phyloP scores from a whole-genome alignment of 2,113 vertebrate genomes.

The Pangasianodon hypophthalmus region DNA sequence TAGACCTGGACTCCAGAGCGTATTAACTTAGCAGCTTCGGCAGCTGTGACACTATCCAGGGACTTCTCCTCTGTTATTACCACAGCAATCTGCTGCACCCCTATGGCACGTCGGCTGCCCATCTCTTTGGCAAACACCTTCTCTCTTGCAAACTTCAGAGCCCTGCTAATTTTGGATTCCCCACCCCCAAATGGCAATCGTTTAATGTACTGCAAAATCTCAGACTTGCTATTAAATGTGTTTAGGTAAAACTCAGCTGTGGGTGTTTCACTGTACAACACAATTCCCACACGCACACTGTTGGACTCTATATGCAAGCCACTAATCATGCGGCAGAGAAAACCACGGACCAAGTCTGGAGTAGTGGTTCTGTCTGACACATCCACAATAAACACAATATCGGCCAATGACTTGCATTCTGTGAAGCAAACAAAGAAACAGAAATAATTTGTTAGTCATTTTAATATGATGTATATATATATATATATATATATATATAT shows the following conservation, averaged over 20 bases:
- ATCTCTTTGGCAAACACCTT: conserved; percentile 62
- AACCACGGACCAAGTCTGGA: conserved; percentile 61
- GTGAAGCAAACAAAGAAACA: conserved; percentile 38
- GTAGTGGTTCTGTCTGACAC: conserved; percentile 69
- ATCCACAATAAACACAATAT: conserved; percentile 82
- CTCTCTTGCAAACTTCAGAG: conserved; percentile 71
- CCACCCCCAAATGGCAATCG: conserved; percentile 73
- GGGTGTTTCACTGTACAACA: conserved; percentile 67
- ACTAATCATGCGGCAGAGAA: conserved; percentile 73
- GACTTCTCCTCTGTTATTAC: conserved; percentile 78
- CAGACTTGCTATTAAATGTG: conserved; percentile 64
- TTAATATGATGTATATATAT: too few relatives aligned
- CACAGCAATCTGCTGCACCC: conserved; percentile 77
- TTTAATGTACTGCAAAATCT: conserved; percentile 75
- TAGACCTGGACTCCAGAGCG: conserved; percentile 71
- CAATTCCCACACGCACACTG: conserved; percentile 74
- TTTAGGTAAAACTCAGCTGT: conserved; percentile 71
- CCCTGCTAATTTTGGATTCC: conserved; percentile 66
- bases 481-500: too few relatives aligned
- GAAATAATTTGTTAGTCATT: background rate
- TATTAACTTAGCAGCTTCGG: conserved; percentile 68
- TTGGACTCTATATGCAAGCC: conserved; percentile 62
- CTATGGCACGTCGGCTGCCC: conserved; percentile 69
- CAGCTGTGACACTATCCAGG: conserved; percentile 65
- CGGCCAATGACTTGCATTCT: conserved; percentile 77